Evolutionary conservation across 64 coral and sea anemone species (phyloP).

Genomic region (Acropora yongei): DNA sequence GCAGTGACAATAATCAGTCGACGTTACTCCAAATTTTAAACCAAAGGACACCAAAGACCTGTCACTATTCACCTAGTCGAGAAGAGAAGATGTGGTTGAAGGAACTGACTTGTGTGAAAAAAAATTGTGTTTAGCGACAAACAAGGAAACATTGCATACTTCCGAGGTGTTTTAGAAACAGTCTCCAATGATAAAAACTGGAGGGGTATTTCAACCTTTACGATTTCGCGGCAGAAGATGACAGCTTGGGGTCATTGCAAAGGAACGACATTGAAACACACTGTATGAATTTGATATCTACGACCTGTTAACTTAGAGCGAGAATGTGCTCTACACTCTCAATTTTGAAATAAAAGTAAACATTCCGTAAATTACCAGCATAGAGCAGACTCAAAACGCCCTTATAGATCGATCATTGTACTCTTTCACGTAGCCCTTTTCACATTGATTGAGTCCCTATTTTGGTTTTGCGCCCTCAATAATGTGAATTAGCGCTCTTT

Average conservation of each 20-base stretch:
- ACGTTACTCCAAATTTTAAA: neutral
- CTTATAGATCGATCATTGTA: no score
- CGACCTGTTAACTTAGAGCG: no score
- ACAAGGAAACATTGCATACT: neutral
- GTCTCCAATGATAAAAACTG: neutral
- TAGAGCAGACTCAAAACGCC: no score
- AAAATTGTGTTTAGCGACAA: neutral
- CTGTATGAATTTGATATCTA: no score
- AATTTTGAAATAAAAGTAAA: no score
- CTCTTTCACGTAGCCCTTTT: no score
- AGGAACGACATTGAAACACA: no score
- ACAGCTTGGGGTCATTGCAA: neutral
- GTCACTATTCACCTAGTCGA: neutral
- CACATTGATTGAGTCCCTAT: no score
- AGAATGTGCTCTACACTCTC: no score
- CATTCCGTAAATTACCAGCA: no score
- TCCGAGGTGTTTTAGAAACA: neutral
- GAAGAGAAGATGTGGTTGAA: neutral
- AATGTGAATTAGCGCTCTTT: no score
- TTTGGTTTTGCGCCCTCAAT: no score
- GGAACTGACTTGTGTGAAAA: neutral
- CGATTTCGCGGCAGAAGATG: neutral
- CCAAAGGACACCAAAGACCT: neutral
- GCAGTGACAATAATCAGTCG: neutral
- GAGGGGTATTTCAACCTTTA: neutral